phyloP scores from a whole-genome alignment of 2,888 invertebrate species.

The Calliopum simillimum region DNA sequence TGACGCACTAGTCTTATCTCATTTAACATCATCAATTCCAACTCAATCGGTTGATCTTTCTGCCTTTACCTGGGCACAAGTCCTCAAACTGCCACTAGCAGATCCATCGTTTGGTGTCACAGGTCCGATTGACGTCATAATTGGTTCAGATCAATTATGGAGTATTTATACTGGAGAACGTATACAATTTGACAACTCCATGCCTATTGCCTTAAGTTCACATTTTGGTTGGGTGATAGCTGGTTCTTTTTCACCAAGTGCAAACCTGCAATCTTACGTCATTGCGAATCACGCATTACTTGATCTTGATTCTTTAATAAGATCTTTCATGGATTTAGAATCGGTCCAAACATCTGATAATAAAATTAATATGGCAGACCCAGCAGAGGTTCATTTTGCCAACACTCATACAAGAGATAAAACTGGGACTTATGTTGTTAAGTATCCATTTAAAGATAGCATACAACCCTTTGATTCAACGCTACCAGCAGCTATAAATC shows the following conservation, averaged over 20 bases:
- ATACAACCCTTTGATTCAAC: no score
- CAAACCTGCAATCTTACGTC: no score
- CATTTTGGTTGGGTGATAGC: conserved; percentile 41
- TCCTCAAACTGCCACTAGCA: conserved; percentile 30
- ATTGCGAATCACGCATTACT: conserved; percentile 28
- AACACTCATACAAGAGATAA: conserved; percentile 30
- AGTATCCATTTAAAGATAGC: no score
- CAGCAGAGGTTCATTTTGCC: conserved; percentile 38
- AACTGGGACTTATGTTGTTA: no score
- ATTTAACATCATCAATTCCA: conserved; percentile 26
- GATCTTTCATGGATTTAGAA: no score
- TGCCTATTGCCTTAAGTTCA: no score
- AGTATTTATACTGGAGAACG: conserved; percentile 35
- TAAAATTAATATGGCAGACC: conserved; percentile 23
- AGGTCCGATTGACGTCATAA: conserved; percentile 37
- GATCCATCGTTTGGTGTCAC: no score
- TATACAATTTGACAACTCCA: conserved; percentile 21
- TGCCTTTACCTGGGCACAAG: conserved; percentile 26
- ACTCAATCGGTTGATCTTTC: conserved; percentile 23
- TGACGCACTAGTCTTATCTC: conserved; percentile 23
- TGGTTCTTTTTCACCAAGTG: conserved; percentile 24
- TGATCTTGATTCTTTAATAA: no score
- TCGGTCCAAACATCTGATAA: conserved; percentile 16
- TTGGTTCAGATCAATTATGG: conserved; percentile 40
- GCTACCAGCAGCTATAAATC: no score